These are phyloP conservation scores for Drosophila mayaguana DNA, from an alignment of 2,888 invertebrate species.

Conservation along the genomic window DNA sequence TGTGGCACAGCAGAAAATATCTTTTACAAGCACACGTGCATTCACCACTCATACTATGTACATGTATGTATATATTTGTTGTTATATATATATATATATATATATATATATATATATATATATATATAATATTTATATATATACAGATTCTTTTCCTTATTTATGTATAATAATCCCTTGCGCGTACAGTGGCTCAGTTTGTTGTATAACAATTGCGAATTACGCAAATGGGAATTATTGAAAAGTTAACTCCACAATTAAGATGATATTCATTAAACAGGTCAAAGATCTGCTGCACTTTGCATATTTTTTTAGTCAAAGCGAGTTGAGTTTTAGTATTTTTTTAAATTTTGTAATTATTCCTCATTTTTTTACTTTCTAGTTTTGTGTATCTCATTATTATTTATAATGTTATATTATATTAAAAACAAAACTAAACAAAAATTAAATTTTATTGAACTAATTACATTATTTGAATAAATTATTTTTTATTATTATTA, in stretches of 20 bases:
- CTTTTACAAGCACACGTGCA: constrained; percentile 11
- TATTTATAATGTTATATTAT: too few relatives aligned
- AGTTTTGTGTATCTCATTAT: too few relatives aligned
- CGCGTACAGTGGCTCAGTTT: constrained; percentile 1
- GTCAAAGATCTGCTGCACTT: not conserved
- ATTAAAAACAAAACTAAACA: too few relatives aligned
- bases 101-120: not conserved
- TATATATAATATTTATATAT: not conserved
- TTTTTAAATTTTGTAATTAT: not conserved
- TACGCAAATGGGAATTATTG: constrained; percentile 5
- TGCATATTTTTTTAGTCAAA: too few relatives aligned
- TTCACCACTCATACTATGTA: not conserved
- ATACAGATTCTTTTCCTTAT: not conserved
- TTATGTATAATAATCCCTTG: constrained; percentile 7
- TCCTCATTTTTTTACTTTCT: not conserved
- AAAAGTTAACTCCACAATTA: not conserved
- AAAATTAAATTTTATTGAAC: too few relatives aligned
- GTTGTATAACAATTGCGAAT: constrained; percentile 7
- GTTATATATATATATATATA: constrained; percentile 13
- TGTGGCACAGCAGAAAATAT: constrained; percentile 38
- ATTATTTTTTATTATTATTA: too few relatives aligned
- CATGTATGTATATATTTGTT: not conserved
- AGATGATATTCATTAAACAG: constrained; percentile 1
- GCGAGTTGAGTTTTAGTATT: too few relatives aligned
- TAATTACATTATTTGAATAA: too few relatives aligned